phyloP scores from a whole-genome alignment of 2,113 vertebrate genomes.

The Amia ocellicauda region DNA sequence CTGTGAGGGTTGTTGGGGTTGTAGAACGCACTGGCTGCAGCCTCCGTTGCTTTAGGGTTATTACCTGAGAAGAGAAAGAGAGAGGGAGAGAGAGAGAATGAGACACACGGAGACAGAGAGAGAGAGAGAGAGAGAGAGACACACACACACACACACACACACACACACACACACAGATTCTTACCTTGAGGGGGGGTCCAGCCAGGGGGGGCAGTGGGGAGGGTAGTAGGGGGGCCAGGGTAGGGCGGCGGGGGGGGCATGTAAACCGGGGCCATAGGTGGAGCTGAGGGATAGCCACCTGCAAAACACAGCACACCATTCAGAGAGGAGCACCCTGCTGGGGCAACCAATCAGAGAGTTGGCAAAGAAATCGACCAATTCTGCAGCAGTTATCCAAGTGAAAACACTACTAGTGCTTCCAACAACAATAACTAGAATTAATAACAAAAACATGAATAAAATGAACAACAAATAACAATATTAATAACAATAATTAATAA shows the following conservation, averaged over 20 bases:
- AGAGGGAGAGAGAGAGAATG: conserved; percentile 2
- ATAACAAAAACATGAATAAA: conserved; percentile 3
- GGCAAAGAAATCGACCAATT: too few relatives aligned
- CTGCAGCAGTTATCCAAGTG: too few relatives aligned
- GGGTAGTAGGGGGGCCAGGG: conserved; percentile 67
- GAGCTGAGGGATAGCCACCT: conserved; percentile 66
- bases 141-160: too few relatives aligned
- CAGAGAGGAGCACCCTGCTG: too few relatives aligned
- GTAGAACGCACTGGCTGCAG: conserved; percentile 60
- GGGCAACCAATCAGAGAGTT: too few relatives aligned
- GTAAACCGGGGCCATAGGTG: conserved; percentile 63
- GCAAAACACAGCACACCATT: conserved; percentile 32
- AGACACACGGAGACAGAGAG: too few relatives aligned
- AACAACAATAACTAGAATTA: neutral
- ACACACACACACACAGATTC: too few relatives aligned
- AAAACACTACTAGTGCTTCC: conserved; percentile 2
- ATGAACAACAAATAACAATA: neutral
- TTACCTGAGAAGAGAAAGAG: too few relatives aligned
- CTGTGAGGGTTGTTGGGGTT: conserved; percentile 64
- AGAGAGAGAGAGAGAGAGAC: neutral
- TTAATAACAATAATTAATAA: neutral
- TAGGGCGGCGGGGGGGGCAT: conserved; percentile 79
- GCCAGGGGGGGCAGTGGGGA: conserved; percentile 43
- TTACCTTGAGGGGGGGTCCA: conserved; percentile 38
- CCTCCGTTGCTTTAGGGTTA: conserved; percentile 52